These are phyloP conservation scores for Cyanistes caeruleus DNA, from an alignment of 2,113 vertebrate species.

Conservation along the genomic window DNA sequence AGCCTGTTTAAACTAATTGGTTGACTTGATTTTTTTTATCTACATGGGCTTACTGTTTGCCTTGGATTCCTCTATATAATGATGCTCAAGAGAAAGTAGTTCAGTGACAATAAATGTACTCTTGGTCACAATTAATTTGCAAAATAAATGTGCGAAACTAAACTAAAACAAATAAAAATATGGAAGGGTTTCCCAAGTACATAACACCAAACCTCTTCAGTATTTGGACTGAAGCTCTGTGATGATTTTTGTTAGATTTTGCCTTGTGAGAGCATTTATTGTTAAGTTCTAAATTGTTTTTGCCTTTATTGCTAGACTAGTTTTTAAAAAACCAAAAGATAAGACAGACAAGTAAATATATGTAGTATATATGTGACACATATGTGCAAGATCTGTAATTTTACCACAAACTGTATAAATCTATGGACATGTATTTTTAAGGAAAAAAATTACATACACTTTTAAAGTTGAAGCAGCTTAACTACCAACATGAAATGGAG, in stretches of 20 bases:
- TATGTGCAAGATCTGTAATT: not conserved
- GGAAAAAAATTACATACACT: not conserved
- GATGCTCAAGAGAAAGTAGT: slow-evolving; percentile 24
- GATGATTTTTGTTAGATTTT: not conserved
- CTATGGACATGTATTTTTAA: not conserved
- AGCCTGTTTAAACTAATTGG: slow-evolving; percentile 52
- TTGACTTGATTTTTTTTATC: slow-evolving; percentile 61
- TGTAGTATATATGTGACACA: fast-evolving
- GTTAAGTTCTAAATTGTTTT: not conserved
- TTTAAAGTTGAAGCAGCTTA: not conserved
- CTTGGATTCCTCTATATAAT: slow-evolving; percentile 42
- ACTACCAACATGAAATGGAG: not conserved
- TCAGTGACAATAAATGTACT: slow-evolving; percentile 33
- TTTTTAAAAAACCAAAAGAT: not conserved
- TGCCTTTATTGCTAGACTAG: not conserved
- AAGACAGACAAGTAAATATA: not conserved
- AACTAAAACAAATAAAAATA: not conserved
- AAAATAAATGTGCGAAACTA: slow-evolving; percentile 21
- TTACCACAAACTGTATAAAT: not conserved
- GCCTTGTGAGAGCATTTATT: not conserved
- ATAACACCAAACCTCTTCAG: not conserved
- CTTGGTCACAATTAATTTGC: slow-evolving; percentile 6
- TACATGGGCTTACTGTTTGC: slow-evolving; percentile 30
- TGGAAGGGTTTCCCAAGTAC: not conserved
- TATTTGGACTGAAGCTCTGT: not conserved